Base-by-base conservation (phyloP, 2,888 invertebrate genomes). In the Dioctria rufipes region DNA sequence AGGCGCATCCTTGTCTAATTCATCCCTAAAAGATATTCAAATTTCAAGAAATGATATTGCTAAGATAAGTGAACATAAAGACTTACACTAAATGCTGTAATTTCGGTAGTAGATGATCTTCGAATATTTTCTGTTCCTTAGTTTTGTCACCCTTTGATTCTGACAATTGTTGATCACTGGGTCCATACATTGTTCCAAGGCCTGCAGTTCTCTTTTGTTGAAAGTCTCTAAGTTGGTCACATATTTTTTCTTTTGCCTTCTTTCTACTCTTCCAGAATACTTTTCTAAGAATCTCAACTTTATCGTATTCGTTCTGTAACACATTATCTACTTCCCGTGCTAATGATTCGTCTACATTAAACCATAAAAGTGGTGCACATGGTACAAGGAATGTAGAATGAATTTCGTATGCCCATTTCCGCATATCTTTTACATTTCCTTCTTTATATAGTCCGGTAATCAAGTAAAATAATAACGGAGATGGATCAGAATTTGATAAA, bases 361-460 rank as follows among this genome's bases (percentile, higher is more conserved):
- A 89, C 88, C 88, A 88, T 4, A 88, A 85, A 13, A 89, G 82
- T 6, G 89, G 88, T 85, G 97, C 96, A 86, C 94, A 93, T 82
- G 97, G 97, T 86, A 96, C 95, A 81, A 97, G 91, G 91, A 98
- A 98, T 86, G 96, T 96, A 84, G 98, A 98, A 90, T 98, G 97
- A 87, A 99, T 97, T 92, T 99, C 99, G 90, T 98, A 99, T 3
- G 98, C 98, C 98, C 99, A 99, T 88, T 98, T 96, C 80, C 96
- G 93, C 93, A 98, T 95, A 86, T 99, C 98, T 90, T 96, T 95
- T 79, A 93, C 91, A 84, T 93, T 94, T 75, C 96, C 96, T 85
- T 94, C 92, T 86, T 96, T 95, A 90, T 96, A 98, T 79, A 95
- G 91, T 88, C 97, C 96, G 83, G 98, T 96, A 86, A 99, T 93